Evolutionary conservation across 1,140 invertebrate species (phyloP).

Genomic region (Maconellicoccus hirsutus): DNA sequence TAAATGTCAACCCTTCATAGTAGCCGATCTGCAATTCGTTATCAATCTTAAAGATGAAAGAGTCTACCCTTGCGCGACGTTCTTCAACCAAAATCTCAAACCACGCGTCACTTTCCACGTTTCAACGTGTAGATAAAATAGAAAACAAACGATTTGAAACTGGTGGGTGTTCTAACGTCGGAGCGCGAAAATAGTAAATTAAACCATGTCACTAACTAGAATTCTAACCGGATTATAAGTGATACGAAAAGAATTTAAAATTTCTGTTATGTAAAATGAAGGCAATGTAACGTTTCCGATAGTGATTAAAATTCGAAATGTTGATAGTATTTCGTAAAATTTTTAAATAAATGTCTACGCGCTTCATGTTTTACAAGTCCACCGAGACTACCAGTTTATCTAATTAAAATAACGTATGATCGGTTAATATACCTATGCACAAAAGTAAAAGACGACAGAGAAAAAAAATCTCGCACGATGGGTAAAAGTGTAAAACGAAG

Average conservation of each 20-base stretch:
- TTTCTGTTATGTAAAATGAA: slow-evolving; percentile 21
- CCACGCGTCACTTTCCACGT: background rate
- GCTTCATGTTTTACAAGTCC: background rate
- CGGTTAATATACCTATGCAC: background rate
- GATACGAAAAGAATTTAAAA: slow-evolving; percentile 17
- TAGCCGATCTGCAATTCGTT: background rate
- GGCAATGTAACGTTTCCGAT: slow-evolving; percentile 4
- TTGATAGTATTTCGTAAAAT: slow-evolving; percentile 20
- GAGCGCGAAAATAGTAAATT: slow-evolving; percentile 18
- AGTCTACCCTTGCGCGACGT: background rate
- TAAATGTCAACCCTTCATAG: background rate
- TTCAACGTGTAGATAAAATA: background rate
- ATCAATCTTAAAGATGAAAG: background rate
- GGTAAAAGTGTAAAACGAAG: background rate
- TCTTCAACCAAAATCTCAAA: background rate
- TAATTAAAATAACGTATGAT: slow-evolving; percentile 16
- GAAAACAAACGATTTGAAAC: slow-evolving; percentile 16
- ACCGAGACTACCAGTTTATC: slow-evolving; percentile 2
- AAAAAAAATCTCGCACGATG: background rate
- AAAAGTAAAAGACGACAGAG: background rate
- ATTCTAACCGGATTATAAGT: slow-evolving; percentile 11
- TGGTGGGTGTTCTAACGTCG: slow-evolving; percentile 8
- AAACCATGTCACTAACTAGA: slow-evolving; percentile 18
- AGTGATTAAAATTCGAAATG: slow-evolving; percentile 19
- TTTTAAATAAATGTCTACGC: background rate